Conservation (phyloP, 1,140 invertebrate genomes). For the Battus philenor region DNA sequence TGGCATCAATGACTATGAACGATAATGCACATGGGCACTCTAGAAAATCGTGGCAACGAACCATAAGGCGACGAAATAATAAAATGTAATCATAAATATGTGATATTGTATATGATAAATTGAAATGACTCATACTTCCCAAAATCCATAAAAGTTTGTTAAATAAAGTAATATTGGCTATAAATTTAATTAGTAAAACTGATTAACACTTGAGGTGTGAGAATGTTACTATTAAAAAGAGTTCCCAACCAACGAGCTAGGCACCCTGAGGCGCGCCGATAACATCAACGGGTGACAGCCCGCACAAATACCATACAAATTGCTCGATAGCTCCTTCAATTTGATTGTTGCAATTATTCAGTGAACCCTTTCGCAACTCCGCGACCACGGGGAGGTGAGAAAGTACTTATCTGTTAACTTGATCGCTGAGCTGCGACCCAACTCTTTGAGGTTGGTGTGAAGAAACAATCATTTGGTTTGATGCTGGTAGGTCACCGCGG, state of each 20-base stretch:
- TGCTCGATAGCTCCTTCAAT: conserved; percentile 68
- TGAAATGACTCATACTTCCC: too few relatives aligned
- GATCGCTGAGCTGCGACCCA: conserved; percentile 44
- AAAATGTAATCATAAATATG: too few relatives aligned
- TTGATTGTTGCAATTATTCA: conserved; percentile 74
- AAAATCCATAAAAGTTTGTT: too few relatives aligned
- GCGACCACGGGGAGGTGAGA: conserved; percentile 69
- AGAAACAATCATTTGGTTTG: conserved; percentile 36
- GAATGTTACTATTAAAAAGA: conserved; percentile 55
- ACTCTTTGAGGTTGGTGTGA: conserved; percentile 66
- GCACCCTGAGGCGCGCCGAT: conserved; percentile 59
- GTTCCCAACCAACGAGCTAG: conserved; percentile 45
- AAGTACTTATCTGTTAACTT: conserved; percentile 57
- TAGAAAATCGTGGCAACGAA: too few relatives aligned
- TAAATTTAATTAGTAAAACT: conserved; percentile 13
- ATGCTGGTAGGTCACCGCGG: conserved; percentile 47
- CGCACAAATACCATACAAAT: conserved; percentile 75
- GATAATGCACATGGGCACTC: too few relatives aligned
- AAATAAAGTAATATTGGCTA: neutral
- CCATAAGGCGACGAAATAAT: too few relatives aligned
- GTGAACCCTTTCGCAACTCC: conserved; percentile 59
- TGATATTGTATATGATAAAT: too few relatives aligned
- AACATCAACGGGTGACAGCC: conserved; percentile 69
- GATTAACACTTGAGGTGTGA: conserved; percentile 55
- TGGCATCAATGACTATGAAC: too few relatives aligned